phyloP scores from a whole-genome alignment of 1,140 invertebrate genomes.

The Drosophila sechellia region DNA sequence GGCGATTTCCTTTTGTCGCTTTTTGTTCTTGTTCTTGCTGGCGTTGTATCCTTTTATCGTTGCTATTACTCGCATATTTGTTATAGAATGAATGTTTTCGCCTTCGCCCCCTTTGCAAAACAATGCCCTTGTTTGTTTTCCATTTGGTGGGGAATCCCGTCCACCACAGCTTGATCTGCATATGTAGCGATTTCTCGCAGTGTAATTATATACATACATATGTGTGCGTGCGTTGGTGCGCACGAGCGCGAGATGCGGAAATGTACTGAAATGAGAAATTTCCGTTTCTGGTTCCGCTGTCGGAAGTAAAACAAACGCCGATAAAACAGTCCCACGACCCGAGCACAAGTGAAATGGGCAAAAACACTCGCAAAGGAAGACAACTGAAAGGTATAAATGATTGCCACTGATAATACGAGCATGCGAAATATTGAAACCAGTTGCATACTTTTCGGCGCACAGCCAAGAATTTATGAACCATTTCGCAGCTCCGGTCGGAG shows the following conservation, averaged over 20 bases:
- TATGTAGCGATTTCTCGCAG: constrained; percentile 16
- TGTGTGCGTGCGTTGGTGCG: constrained; percentile 5
- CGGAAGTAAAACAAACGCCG: constrained; percentile 82
- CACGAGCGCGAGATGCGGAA: constrained; percentile 60
- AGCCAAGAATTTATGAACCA: constrained; percentile 65
- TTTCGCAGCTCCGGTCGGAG: constrained; percentile 41
- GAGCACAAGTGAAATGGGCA: constrained; percentile 8
- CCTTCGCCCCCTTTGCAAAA: constrained; percentile 52
- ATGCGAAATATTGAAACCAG: constrained; percentile 68
- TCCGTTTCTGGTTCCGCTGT: constrained; percentile 80
- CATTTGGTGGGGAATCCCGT: constrained; percentile 50
- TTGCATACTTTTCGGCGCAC: constrained; percentile 65
- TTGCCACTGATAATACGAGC: constrained; percentile 67
- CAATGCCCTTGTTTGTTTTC: constrained; percentile 72
- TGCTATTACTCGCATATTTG: constrained; percentile 78
- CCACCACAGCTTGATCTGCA: constrained; percentile 51
- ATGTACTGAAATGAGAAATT: constrained; percentile 83
- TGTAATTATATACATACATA: constrained; percentile 13
- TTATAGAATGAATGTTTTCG: constrained; percentile 61
- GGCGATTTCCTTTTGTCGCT: constrained; percentile 48
- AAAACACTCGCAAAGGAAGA: constrained; percentile 20
- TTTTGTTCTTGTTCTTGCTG: constrained; percentile 9
- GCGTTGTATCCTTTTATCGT: constrained; percentile 62
- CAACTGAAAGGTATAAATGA: constrained; percentile 61
- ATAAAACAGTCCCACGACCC: constrained; percentile 62